A percentile compares a stretch with the other conserved stretches of the same genome.
Conservation (phyloP, 2,888 invertebrate genomes). For the Stramonita haemastoma region DNA sequence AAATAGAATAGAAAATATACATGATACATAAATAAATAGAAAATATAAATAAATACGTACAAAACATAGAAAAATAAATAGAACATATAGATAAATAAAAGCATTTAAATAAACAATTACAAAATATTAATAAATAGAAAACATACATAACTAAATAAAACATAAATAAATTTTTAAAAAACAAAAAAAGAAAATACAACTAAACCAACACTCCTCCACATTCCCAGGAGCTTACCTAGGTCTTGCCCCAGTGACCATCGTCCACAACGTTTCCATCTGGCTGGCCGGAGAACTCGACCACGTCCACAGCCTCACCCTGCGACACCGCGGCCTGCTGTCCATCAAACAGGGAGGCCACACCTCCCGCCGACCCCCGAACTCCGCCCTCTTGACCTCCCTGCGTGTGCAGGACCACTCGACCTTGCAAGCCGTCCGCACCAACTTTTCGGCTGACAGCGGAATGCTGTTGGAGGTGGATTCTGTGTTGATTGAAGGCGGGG, state of each 20-base stretch:
- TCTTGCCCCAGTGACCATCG: conserved; percentile 61
- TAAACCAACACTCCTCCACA: too few species aligned
- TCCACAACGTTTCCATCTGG: conserved; percentile 67
- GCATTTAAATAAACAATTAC: too few species aligned
- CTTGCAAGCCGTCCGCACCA: conserved; percentile 53
- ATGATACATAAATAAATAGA: too few species aligned
- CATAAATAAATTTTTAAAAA: too few species aligned
- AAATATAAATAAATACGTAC: too few species aligned
- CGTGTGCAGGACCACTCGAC: conserved; percentile 65
- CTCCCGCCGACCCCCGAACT: conserved; percentile 34
- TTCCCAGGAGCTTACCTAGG: conserved; percentile 37
- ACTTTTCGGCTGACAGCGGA: conserved; percentile 55
- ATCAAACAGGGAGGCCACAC: conserved; percentile 59
- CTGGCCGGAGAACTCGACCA: conserved; percentile 62
- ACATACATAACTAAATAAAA: too few species aligned
- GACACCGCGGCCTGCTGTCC: conserved; percentile 60
- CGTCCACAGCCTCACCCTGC: conserved; percentile 61
- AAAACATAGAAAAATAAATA: too few species aligned
- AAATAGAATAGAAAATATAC: too few species aligned
- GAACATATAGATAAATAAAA: too few species aligned
- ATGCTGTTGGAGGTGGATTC: conserved; percentile 52
- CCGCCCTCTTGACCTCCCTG: conserved; percentile 44
- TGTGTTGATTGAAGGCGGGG: conserved; percentile 65
- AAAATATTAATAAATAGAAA: too few species aligned
- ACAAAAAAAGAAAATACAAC: too few species aligned